A percentile compares a stretch with the other conserved stretches of the same genome.
phyloP scores from a whole-genome alignment of 1,140 invertebrate species.

The Cyclargus thomasi region DNA sequence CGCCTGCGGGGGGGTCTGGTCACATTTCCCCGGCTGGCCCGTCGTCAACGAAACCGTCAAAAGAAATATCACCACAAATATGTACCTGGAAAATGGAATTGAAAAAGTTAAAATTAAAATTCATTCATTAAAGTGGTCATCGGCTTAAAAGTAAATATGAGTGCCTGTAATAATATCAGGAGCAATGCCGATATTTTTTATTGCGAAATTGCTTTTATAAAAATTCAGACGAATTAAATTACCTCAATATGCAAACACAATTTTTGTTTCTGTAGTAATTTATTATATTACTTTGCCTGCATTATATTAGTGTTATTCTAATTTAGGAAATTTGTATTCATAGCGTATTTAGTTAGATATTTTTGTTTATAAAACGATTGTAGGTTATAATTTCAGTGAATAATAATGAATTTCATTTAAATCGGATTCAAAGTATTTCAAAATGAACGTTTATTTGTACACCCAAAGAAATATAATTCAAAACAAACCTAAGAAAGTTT shows the following conservation, averaged over 20 bases:
- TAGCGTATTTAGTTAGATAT: background rate
- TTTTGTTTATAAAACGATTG: background rate
- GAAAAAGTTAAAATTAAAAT: background rate
- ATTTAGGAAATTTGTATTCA: background rate
- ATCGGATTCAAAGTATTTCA: background rate
- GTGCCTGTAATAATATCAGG: background rate
- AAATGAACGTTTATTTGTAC: no score
- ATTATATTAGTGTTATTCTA: background rate
- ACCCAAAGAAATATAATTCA: background rate
- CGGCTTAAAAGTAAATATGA: background rate
- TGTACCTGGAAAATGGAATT: slow-evolving; percentile 32
- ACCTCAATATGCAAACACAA: no score
- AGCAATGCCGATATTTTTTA: background rate
- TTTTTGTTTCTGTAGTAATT: background rate
- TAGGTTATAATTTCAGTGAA: background rate
- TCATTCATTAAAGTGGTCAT: background rate
- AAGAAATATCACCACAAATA: slow-evolving; percentile 23
- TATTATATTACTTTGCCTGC: background rate
- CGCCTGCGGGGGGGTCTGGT: slow-evolving; percentile 51
- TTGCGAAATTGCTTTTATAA: background rate
- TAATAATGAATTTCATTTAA: background rate
- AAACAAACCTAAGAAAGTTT: background rate
- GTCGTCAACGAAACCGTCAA: slow-evolving; percentile 18
- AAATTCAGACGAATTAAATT: background rate
- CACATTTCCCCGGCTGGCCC: slow-evolving; percentile 44